Evolutionary conservation across 2,797 vertebrate species (phyloP).

Genomic region (Eospalax fontanierii): DNA sequence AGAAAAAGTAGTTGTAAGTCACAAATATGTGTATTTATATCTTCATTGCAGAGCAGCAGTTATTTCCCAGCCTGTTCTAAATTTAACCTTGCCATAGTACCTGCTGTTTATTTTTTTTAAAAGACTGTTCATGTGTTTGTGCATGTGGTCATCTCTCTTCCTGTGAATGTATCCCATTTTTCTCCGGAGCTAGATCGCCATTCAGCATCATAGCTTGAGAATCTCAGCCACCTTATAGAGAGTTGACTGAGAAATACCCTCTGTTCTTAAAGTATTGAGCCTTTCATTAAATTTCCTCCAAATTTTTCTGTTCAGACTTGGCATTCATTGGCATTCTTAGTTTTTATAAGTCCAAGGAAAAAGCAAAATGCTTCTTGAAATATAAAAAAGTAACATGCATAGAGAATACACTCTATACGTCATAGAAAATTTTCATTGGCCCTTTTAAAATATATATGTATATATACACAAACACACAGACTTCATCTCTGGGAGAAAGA

Average conservation of each 20-base stretch:
- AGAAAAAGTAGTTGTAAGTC: slow-evolving; percentile 69
- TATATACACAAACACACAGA: neutral
- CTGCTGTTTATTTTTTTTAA: slow-evolving; percentile 62
- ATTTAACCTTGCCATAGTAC: slow-evolving; percentile 86
- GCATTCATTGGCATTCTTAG: slow-evolving; percentile 71
- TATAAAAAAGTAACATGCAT: slow-evolving; percentile 73
- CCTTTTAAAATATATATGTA: neutral
- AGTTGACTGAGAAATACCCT: slow-evolving; percentile 40
- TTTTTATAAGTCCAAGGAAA: slow-evolving; percentile 77
- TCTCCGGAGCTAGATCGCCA: neutral
- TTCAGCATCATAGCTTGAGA: neutral
- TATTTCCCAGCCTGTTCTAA: slow-evolving; percentile 86
- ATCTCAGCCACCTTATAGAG: slow-evolving; percentile 52
- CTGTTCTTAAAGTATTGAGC: slow-evolving; percentile 53
- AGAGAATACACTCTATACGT: slow-evolving; percentile 60
- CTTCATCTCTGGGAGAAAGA: slow-evolving; percentile 39
- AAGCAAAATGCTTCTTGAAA: slow-evolving; percentile 77
- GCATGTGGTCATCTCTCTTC: neutral
- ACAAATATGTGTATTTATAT: slow-evolving; percentile 66
- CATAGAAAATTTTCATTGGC: slow-evolving; percentile 30
- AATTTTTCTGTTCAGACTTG: slow-evolving; percentile 5
- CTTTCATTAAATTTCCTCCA: slow-evolving; percentile 61
- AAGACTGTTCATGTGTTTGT: neutral
- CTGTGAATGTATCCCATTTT: slow-evolving; percentile 32
- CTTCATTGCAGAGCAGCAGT: slow-evolving; percentile 86